Evolutionary conservation across 2,797 vertebrate species (phyloP), one percentile per base, ranked within the genome.

Genomic region (Urosaurus nigricauda): DNA sequence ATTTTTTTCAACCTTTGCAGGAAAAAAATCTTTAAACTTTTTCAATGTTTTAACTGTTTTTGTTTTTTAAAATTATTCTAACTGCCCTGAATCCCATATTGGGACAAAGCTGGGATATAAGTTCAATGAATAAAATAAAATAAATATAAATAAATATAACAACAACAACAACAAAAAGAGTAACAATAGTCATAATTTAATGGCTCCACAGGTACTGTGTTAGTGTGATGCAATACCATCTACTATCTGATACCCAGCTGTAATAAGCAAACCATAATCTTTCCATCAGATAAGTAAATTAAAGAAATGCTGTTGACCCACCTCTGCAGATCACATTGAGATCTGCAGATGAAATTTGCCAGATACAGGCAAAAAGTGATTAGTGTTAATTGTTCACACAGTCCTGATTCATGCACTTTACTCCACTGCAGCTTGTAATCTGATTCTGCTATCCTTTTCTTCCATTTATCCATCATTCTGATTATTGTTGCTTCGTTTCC

Each of bases 251-350:
- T 79, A 84, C 16, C 32, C 19, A 58, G 2, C 53, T 73, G 63
- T 88, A 84, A 84, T 88, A 19, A 79, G n/a, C 32, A 68, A 84
- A 84, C 21, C 16, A 21, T 70, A 79, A 87, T 71, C 71, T 75
- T 73, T 63, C 75, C 43, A 71, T 71, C 53, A 51, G 17, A 40
- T 74, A n/a, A 29, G 35, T 37, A 78, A 78, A 83, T 70, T 83
- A 60, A 43, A 68, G 47, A 47, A 58, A 51, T 80, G 56, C 19
- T 53, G 14, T 51, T 65, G 29, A 43, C 51, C 24, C 75, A 71
- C 43, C 43, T n/a, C 56, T 13, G 43, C 65, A 47, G 85, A 53
- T 21, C 17, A 51, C 32, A 56, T 75, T 56, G 16, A 70, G 40
- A 85, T 68, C 35, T n/a, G 79, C 56, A 84, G 40, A 80, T 87